Conservation (phyloP, 2,797 vertebrate species). For the Pangasius larnaudii region DNA sequence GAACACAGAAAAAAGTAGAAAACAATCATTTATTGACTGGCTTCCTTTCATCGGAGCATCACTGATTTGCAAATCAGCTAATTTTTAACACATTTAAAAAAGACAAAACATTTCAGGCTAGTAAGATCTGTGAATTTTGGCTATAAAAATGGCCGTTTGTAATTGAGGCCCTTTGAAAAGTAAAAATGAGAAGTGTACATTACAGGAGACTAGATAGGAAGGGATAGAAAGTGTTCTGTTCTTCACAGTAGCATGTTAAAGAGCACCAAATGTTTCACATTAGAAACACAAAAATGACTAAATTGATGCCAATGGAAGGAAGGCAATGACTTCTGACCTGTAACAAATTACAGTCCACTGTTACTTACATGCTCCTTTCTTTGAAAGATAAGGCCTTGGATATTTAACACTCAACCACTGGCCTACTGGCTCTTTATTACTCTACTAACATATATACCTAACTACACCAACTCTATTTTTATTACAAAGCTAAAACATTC, state of each 20-base stretch:
- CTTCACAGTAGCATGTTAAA: conserved; percentile 52
- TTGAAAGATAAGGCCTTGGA: conserved; percentile 30
- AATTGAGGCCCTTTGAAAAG: conserved; percentile 52
- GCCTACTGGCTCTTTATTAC: conserved; percentile 28
- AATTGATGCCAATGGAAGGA: conserved; percentile 24
- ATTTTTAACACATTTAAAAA: conserved; percentile 34
- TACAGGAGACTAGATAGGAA: conserved; percentile 24
- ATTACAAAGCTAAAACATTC: conserved; percentile 42
- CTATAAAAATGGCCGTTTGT: conserved; percentile 55
- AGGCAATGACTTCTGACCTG: conserved; percentile 28
- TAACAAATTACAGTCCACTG: background rate
- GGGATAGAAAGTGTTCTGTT: conserved; percentile 54
- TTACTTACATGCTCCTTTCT: conserved; percentile 16
- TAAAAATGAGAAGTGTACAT: conserved; percentile 59
- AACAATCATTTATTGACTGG: conserved; percentile 45
- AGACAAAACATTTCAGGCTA: conserved; percentile 43
- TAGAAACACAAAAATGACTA: conserved; percentile 55
- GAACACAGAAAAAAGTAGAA: conserved; percentile 56
- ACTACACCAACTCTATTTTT: conserved; percentile 11
- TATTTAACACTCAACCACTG: conserved; percentile 18
- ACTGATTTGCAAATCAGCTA: conserved; percentile 36
- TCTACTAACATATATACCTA: conserved; percentile 37
- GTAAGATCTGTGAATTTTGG: conserved; percentile 41
- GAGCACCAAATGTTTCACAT: conserved; percentile 61
- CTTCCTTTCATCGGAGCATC: conserved; percentile 44